A percentile compares a stretch with the other conserved stretches of the same genome.
Evolutionary conservation across 2,797 vertebrate species (phyloP).

Genomic region (Eremophila alpestris): DNA sequence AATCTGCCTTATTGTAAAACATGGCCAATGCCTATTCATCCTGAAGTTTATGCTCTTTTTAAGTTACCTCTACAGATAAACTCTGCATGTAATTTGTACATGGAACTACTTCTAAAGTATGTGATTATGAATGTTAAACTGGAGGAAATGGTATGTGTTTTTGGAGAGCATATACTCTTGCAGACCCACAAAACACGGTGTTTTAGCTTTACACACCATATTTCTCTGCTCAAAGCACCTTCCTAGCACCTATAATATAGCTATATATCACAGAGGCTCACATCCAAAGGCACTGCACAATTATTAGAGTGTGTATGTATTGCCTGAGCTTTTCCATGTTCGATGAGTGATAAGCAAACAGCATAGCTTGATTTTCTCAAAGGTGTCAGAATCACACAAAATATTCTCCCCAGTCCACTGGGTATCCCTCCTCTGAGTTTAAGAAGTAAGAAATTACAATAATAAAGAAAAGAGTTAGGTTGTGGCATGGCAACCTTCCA

Average conservation of each 20-base stretch:
- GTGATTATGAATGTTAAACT: neutral
- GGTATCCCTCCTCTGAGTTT: neutral
- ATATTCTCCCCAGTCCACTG: neutral
- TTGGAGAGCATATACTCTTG: neutral
- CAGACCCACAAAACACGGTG: neutral
- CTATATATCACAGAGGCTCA: neutral
- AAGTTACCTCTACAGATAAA: neutral
- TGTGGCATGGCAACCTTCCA: slow-evolving; percentile 37
- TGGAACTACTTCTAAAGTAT: neutral
- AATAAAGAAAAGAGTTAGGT: neutral
- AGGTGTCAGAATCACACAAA: slow-evolving; percentile 22
- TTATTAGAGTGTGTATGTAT: neutral
- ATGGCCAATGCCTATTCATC: neutral
- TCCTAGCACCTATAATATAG: neutral
- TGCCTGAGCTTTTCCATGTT: neutral
- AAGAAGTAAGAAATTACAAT: slow-evolving; percentile 36
- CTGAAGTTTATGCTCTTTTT: neutral
- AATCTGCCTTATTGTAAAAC: neutral
- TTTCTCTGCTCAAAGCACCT: slow-evolving; percentile 6
- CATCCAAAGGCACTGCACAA: neutral
- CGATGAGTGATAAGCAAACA: neutral
- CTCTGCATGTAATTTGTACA: neutral
- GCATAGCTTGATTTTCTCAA: slow-evolving; percentile 16
- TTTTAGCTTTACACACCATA: neutral
- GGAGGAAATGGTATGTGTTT: neutral